Percentiles rank a stretch among this genome's conserved stretches.
phyloP scores from a whole-genome alignment of 2,113 vertebrate genomes.

The Lontra canadensis region DNA sequence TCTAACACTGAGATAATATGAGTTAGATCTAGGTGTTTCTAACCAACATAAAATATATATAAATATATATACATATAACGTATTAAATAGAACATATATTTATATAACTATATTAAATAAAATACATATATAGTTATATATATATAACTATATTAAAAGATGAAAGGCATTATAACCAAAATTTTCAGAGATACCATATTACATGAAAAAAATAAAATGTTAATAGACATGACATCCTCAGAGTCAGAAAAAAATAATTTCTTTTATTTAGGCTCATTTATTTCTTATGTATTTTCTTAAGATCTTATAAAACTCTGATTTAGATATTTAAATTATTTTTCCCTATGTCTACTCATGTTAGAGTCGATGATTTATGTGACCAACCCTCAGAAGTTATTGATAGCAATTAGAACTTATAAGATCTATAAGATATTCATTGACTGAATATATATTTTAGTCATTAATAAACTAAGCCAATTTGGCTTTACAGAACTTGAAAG shows the following conservation, averaged over 20 bases:
- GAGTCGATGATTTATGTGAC: background rate
- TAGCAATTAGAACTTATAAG: constrained; percentile 13
- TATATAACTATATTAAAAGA: background rate
- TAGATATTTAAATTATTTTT: constrained; percentile 33
- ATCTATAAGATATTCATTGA: background rate
- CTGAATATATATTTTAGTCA: background rate
- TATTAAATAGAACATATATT: background rate
- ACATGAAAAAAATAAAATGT: background rate
- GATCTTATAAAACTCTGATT: background rate
- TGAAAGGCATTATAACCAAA: background rate
- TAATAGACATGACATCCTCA: background rate
- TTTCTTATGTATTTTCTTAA: background rate
- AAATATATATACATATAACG: background rate
- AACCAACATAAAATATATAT: background rate
- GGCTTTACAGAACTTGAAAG: background rate
- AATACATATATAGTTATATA: background rate
- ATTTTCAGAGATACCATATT: background rate
- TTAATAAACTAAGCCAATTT: background rate
- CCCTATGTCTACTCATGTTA: background rate
- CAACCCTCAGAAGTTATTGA: background rate
- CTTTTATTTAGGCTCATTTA: background rate
- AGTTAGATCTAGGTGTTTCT: background rate
- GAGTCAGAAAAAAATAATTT: background rate
- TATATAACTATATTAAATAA: background rate
- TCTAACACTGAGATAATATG: background rate